These are phyloP conservation scores for Diadegma fenestrale DNA, from an alignment of 2,888 invertebrate genomes.

Conservation along the genomic window DNA sequence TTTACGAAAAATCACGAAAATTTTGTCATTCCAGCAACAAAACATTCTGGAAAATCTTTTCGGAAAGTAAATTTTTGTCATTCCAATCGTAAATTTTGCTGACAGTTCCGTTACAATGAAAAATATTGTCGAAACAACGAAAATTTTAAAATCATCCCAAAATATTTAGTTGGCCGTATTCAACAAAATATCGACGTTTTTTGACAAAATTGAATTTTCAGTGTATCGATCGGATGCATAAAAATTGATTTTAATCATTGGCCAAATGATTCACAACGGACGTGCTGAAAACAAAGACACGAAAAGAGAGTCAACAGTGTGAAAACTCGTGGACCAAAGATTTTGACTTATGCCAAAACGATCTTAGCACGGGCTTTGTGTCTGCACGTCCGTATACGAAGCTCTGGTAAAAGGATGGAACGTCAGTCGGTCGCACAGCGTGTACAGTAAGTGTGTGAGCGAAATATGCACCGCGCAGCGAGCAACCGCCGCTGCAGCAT, in stretches of 20 bases:
- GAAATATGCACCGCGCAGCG: constrained; percentile 18
- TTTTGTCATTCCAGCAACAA: no score
- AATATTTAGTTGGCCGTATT: no score
- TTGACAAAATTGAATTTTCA: no score
- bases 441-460: constrained; percentile 27
- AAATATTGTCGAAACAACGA: no score
- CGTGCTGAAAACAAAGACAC: constrained; percentile 32
- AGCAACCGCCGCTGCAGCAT: constrained; percentile 49
- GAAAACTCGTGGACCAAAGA: constrained; percentile 76
- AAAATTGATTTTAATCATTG: neutral
- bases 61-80: no score
- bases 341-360: constrained; percentile 84
- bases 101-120: no score
- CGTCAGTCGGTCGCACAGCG: constrained; percentile 4
- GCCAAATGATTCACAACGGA: neutral
- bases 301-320: constrained; percentile 54
- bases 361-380: constrained; percentile 81
- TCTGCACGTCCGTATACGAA: constrained; percentile 71
- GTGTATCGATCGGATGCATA: neutral
- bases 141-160: no score
- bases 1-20: no score
- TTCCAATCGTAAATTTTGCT: no score
- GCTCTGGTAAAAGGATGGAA: constrained; percentile 19
- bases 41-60: no score
- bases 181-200: no score